These are phyloP conservation scores for Drosophila sulfurigaster DNA, from an alignment of 1,140 invertebrate species.

Conservation along the genomic window DNA sequence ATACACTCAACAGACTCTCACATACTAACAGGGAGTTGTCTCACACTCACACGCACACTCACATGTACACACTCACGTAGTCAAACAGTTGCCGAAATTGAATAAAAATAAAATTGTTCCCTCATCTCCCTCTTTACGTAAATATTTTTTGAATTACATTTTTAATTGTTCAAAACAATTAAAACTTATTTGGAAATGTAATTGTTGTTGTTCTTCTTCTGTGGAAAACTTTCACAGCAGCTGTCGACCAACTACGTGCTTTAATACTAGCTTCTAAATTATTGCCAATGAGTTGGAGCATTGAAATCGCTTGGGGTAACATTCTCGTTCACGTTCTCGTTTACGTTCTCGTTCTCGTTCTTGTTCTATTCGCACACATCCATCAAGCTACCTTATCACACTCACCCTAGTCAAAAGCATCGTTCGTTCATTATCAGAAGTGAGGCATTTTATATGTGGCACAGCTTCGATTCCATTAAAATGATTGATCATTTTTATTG, in stretches of 20 bases:
- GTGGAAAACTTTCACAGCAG: slow-evolving; percentile 51
- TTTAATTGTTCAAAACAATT: slow-evolving; percentile 76
- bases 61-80: slow-evolving; percentile 61
- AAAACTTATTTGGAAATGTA: slow-evolving; percentile 69
- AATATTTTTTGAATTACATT: slow-evolving; percentile 68
- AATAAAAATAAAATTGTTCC: slow-evolving; percentile 58
- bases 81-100: slow-evolving; percentile 70
- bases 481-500: slow-evolving; percentile 77
- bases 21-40: not conserved
- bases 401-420: slow-evolving; percentile 11
- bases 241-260: slow-evolving; percentile 67
- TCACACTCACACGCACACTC: slow-evolving; percentile 20
- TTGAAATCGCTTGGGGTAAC: slow-evolving; percentile 22
- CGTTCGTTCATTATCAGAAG: not conserved
- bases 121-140: slow-evolving; percentile 15
- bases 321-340: not conserved
- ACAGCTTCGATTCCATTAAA: slow-evolving; percentile 4
- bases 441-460: not conserved
- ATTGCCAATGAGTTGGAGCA: slow-evolving; percentile 35
- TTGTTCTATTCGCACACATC: slow-evolving; percentile 25
- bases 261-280: slow-evolving; percentile 19
- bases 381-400: slow-evolving; percentile 35
- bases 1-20: slow-evolving; percentile 10
- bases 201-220: slow-evolving; percentile 32
- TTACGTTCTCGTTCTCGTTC: too few relatives aligned